Evolutionary conservation across 2,888 invertebrate species (phyloP).

Genomic region (Harmothoe impar): DNA sequence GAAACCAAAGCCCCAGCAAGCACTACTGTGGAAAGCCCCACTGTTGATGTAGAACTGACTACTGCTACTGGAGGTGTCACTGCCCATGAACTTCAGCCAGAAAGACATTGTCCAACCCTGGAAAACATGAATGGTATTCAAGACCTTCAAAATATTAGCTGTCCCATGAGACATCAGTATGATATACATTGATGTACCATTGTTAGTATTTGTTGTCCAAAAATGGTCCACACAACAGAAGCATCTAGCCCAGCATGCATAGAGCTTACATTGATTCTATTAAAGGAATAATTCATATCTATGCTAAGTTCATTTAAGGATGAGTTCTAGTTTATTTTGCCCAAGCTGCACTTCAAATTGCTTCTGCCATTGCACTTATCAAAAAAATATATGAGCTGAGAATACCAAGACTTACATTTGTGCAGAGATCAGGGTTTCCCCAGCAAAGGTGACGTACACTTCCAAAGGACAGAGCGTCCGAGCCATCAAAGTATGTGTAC

Average conservation of each 20-base stretch:
- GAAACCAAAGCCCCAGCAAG: slow-evolving; percentile 1
- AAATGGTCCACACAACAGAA: too few species aligned
- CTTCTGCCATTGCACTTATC: too few species aligned
- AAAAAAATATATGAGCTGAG: too few species aligned
- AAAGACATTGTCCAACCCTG: slow-evolving; percentile 44
- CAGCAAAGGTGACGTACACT: neutral
- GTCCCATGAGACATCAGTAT: neutral
- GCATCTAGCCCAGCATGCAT: too few species aligned
- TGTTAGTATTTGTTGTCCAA: too few species aligned
- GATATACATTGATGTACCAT: too few species aligned
- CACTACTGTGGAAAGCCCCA: neutral
- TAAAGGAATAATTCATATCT: too few species aligned
- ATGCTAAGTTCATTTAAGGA: too few species aligned
- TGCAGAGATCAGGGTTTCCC: slow-evolving; percentile 6
- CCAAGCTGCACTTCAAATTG: too few species aligned
- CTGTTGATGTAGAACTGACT: slow-evolving; percentile 4
- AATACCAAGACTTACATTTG: slow-evolving; percentile 6
- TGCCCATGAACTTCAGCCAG: slow-evolving; percentile 19
- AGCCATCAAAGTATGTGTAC: neutral
- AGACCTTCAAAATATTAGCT: too few species aligned
- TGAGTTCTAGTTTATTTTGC: too few species aligned
- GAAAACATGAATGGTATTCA: neutral
- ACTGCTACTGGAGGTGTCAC: neutral
- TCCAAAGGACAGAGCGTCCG: neutral
- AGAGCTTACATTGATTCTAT: too few species aligned